Percentiles rank a stretch among this genome's conserved stretches.
Evolutionary conservation across 2,113 vertebrate genomes (phyloP).

Genomic region (Morphnarchus princeps): DNA sequence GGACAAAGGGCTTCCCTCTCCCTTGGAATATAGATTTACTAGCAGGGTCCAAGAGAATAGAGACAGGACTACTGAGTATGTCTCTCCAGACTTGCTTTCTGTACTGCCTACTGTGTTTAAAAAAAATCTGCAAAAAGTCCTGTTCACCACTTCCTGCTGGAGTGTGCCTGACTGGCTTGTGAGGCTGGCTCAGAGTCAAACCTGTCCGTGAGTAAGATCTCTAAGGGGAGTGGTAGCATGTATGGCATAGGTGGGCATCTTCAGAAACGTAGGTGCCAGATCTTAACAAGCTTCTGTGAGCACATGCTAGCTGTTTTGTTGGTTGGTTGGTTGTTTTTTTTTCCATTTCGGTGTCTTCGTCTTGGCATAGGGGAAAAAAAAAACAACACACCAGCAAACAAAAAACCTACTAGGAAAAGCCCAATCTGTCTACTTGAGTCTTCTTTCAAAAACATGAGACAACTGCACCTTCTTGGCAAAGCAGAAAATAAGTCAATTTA

Average conservation of each 20-base stretch:
- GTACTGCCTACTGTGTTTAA: neutral
- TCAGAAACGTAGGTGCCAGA: neutral
- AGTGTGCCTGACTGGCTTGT: neutral
- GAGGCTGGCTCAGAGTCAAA: neutral
- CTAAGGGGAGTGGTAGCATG: neutral
- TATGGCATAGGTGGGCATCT: constrained; percentile 4
- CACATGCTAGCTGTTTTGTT: neutral
- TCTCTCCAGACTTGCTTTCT: neutral
- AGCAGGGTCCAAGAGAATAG: neutral
- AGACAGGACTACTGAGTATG: neutral
- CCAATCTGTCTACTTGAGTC: neutral
- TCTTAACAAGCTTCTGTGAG: neutral
- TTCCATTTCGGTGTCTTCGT: neutral
- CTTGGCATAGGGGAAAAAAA: neutral
- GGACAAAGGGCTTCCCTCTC: neutral
- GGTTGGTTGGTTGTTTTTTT: neutral
- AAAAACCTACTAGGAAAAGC: neutral
- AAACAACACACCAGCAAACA: accelerated
- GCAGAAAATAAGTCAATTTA: neutral
- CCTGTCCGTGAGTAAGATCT: neutral
- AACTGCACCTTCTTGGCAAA: neutral
- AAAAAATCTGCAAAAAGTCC: neutral
- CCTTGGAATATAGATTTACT: no score
- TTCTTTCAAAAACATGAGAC: neutral
- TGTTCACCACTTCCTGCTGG: neutral